phyloP scores from a whole-genome alignment of 2,113 vertebrate genomes.

The Isurus oxyrinchus region DNA sequence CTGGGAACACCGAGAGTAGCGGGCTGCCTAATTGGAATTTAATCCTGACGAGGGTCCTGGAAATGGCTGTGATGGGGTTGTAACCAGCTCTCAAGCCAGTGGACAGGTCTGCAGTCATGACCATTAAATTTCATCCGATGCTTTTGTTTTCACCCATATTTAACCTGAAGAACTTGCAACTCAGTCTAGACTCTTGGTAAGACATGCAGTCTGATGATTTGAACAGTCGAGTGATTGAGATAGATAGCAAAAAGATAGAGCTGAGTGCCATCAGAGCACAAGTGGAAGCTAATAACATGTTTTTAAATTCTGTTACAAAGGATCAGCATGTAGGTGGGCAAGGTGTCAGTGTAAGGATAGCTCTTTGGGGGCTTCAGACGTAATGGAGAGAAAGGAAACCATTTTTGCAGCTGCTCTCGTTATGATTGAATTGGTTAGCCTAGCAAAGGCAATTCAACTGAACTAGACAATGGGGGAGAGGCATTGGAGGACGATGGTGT shows the following conservation, averaged over 20 bases:
- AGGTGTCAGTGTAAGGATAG: neutral
- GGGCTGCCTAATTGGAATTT: too few relatives aligned
- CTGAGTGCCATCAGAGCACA: neutral
- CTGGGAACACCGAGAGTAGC: too few relatives aligned
- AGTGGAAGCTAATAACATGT: neutral
- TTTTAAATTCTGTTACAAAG: neutral
- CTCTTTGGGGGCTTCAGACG: neutral
- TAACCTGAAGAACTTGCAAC: too few relatives aligned
- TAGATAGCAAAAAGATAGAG: neutral
- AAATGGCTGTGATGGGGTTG: too few relatives aligned
- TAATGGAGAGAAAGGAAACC: neutral
- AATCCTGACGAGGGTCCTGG: too few relatives aligned
- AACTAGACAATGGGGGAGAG: neutral
- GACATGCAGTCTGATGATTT: neutral
- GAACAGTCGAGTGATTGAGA: neutral
- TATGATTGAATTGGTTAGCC: neutral
- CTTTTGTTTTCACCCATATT: too few relatives aligned
- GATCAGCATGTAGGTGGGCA: neutral
- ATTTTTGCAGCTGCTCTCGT: neutral
- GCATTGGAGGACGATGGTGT: neutral
- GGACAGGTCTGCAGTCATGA: too few relatives aligned
- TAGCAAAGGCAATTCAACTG: neutral
- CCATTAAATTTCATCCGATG: too few relatives aligned
- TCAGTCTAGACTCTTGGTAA: neutral
- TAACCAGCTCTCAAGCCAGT: too few relatives aligned